Percentiles rank a stretch among this genome's conserved stretches.
Conservation (phyloP, 2,888 invertebrate genomes). For the Agrochola lychnidis region DNA sequence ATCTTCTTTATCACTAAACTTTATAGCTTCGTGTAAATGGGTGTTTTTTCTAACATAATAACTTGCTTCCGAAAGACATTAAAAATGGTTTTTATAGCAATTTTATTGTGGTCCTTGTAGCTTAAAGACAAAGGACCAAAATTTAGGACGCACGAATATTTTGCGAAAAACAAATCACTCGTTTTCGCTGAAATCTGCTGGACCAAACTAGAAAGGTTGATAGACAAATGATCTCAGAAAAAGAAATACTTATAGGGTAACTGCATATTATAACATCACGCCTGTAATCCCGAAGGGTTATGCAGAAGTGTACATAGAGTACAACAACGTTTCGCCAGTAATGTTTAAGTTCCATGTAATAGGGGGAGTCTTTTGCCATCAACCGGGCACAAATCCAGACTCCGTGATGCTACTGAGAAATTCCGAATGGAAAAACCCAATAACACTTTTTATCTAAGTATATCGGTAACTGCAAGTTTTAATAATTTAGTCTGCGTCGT, state of each 20-base stretch:
- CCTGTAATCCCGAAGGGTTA: not conserved
- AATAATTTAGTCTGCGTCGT: too few relatives aligned
- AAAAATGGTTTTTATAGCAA: not conserved
- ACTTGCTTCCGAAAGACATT: constrained; percentile 19
- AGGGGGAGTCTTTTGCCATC: not conserved
- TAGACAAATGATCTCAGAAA: not conserved
- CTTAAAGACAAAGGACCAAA: not conserved
- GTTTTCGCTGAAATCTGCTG: not conserved
- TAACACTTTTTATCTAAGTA: too few relatives aligned
- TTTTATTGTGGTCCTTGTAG: constrained; percentile 13
- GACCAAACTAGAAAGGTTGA: not conserved
- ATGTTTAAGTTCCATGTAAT: not conserved
- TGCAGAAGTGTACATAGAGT: not conserved
- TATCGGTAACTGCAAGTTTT: too few relatives aligned
- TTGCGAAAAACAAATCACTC: not conserved
- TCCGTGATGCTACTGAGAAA: too few relatives aligned
- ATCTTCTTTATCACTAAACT: constrained; percentile 29
- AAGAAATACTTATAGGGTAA: not conserved
- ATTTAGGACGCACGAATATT: not conserved
- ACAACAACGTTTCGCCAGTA: not conserved
- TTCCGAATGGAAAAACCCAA: too few relatives aligned
- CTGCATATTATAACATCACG: not conserved
- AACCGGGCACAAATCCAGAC: not conserved
- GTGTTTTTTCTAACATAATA: constrained; percentile 20
- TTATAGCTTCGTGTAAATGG: constrained; percentile 26